These are phyloP conservation scores for Puma concolor DNA, from an alignment of 2,113 vertebrate genomes.

Conservation along the genomic window DNA sequence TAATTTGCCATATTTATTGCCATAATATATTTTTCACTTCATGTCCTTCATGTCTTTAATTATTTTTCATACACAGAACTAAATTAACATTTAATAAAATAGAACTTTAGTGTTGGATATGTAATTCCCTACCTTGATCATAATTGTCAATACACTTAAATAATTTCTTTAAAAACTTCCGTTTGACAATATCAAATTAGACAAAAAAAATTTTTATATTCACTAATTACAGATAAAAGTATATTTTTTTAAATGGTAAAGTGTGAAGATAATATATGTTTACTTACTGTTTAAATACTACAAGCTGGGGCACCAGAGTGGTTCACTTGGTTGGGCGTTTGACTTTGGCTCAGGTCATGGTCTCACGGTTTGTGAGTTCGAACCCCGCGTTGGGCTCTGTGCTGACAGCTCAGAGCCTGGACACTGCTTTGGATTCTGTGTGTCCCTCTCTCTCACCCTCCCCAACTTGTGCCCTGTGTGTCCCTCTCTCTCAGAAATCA, in stretches of 20 bases:
- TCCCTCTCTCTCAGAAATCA: no score
- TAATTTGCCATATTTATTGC: not conserved
- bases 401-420: no score
- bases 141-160: not conserved
- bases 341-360: no score
- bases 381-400: no score
- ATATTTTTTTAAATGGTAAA: not conserved
- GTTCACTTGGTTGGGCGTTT: no score
- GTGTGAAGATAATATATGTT: not conserved
- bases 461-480: no score
- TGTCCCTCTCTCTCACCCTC: no score
- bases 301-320: not conserved
- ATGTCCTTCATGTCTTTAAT: not conserved
- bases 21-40: not conserved
- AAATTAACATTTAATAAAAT: not conserved
- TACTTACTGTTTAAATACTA: constrained; percentile 12
- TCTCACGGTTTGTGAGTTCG: no score
- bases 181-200: not conserved
- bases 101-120: not conserved
- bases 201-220: not conserved
- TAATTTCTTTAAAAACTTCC: not conserved
- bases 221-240: not conserved
- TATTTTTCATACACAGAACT: not conserved
- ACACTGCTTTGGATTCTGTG: no score
- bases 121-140: not conserved